Evolutionary conservation across 2,113 vertebrate genomes (phyloP).

Genomic region (Syngnathus floridae): DNA sequence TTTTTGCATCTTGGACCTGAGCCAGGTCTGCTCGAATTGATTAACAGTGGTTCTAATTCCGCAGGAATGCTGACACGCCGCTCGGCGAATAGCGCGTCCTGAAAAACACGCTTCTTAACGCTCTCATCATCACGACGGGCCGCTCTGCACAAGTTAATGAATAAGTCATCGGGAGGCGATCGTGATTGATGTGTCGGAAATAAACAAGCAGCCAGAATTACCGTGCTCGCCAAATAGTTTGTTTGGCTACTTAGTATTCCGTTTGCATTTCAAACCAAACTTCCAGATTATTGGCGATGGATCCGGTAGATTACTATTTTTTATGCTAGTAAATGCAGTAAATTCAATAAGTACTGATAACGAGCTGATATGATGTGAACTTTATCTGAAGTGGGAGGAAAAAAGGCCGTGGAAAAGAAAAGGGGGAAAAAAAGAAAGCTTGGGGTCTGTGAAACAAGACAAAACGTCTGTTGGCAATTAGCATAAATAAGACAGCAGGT

Average conservation of each 20-base stretch:
- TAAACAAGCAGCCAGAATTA: constrained; percentile 48
- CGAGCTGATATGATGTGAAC: not conserved
- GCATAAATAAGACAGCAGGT: constrained; percentile 22
- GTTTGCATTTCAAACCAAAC: constrained; percentile 20
- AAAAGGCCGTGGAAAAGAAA: not conserved
- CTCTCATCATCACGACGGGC: constrained; percentile 62
- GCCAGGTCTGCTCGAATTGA: constrained; percentile 65
- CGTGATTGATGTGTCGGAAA: constrained; percentile 66
- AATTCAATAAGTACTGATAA: not conserved
- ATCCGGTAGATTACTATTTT: not conserved
- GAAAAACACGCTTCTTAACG: constrained; percentile 54
- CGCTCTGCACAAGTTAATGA: constrained; percentile 69
- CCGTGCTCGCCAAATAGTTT: constrained; percentile 15
- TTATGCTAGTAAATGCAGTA: not conserved
- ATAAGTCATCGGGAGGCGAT: constrained; percentile 72
- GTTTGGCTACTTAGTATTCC: constrained; percentile 13
- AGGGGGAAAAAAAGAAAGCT: not conserved
- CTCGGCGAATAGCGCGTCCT: constrained; percentile 45
- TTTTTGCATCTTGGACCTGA: constrained; percentile 49
- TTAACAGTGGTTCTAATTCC: constrained; percentile 68
- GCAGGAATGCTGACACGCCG: constrained; percentile 65
- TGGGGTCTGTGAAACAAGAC: not conserved
- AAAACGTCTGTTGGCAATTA: constrained; percentile 5
- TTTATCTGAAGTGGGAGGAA: too few relatives aligned
- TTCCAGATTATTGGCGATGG: not conserved